Percentiles rank a stretch among this genome's conserved stretches.
Evolutionary conservation across 2,888 invertebrate species (phyloP).

Genomic region (Antheraea assamensis): DNA sequence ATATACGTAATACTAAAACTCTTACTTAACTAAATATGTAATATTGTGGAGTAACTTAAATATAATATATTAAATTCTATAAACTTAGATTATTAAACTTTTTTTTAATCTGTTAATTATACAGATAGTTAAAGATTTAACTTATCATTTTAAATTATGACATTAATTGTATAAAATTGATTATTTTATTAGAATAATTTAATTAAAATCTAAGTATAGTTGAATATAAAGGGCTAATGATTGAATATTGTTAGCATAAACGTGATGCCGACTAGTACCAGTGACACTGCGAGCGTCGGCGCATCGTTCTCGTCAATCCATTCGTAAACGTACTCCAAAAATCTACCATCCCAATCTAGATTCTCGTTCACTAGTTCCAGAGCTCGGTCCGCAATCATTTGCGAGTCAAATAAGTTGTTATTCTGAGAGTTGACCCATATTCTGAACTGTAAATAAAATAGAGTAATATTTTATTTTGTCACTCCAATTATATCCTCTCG

Average conservation of each 20-base stretch:
- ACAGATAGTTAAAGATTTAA: neutral
- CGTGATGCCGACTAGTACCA: slow-evolving; percentile 52
- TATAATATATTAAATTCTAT: neutral
- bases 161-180: neutral
- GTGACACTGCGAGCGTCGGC: slow-evolving; percentile 52
- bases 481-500: no score
- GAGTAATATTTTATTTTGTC: neutral
- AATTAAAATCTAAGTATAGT: neutral
- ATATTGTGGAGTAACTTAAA: slow-evolving; percentile 25
- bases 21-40: slow-evolving; percentile 6
- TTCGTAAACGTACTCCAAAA: slow-evolving; percentile 55
- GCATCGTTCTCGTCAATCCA: slow-evolving; percentile 74
- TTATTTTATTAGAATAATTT: neutral
- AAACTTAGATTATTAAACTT: neutral
- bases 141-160: neutral
- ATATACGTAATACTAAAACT: slow-evolving; percentile 11
- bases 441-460: slow-evolving; percentile 49
- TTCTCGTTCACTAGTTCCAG: slow-evolving; percentile 43
- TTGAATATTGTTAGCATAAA: slow-evolving; percentile 53
- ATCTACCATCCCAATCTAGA: slow-evolving; percentile 42
- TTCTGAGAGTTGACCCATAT: slow-evolving; percentile 52
- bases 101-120: neutral
- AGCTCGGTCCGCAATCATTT: slow-evolving; percentile 39
- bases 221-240: slow-evolving; percentile 32
- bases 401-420: slow-evolving; percentile 56